Evolutionary conservation across 2,888 invertebrate species (phyloP).

Genomic region (Drosophila greeni): DNA sequence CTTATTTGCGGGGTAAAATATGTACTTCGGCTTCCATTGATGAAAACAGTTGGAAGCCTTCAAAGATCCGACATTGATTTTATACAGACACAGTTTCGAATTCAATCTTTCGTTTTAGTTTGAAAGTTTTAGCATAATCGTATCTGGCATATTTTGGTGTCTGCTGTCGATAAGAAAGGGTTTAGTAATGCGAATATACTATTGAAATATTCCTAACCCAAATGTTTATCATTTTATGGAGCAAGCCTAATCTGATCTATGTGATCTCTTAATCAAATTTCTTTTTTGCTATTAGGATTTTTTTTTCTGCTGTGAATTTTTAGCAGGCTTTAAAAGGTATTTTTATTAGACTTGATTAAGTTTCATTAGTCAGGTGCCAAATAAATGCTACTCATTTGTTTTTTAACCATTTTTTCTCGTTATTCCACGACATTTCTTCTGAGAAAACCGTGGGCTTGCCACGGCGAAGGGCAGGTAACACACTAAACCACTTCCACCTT

Average conservation of each 20-base stretch:
- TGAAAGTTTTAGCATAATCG: not conserved
- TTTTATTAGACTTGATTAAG: not conserved
- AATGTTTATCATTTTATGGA: conserved; percentile 9
- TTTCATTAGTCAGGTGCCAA: conserved; percentile 8
- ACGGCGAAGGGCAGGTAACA: conserved; percentile 23
- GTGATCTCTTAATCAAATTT: conserved; percentile 19
- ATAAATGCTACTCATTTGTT: not conserved
- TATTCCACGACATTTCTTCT: conserved; percentile 4
- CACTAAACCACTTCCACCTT: conserved; percentile 30
- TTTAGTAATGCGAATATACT: not conserved
- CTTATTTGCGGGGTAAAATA: conserved; percentile 10
- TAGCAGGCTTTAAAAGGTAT: not conserved
- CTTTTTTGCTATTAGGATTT: not conserved
- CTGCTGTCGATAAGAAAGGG: not conserved
- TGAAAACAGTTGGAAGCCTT: not conserved
- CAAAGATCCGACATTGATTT: not conserved
- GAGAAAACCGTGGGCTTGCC: conserved; percentile 8
- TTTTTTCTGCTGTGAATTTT: not conserved
- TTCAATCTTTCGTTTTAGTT: not conserved
- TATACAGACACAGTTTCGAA: not conserved
- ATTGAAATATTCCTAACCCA: conserved; percentile 8
- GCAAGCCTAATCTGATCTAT: conserved; percentile 20
- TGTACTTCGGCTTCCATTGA: conserved; percentile 11
- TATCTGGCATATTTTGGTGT: conserved; percentile 9
- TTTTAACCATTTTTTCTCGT: not conserved